These are phyloP conservation scores for Dynastes grantii DNA, from an alignment of 2,888 invertebrate species.

Conservation along the genomic window DNA sequence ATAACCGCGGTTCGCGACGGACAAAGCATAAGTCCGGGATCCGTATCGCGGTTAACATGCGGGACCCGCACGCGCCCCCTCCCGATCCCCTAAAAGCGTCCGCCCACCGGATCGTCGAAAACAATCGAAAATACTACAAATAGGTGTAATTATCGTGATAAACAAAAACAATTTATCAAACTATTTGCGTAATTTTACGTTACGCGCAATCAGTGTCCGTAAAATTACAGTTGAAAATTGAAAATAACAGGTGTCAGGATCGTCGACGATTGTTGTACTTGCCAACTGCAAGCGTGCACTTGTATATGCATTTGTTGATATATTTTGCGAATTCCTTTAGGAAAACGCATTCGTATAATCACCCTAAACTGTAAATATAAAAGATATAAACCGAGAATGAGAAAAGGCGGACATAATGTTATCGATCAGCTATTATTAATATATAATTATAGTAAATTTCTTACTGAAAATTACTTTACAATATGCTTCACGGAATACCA, in stretches of 20 bases:
- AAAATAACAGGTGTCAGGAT: conserved; percentile 66
- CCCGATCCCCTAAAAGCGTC: neutral
- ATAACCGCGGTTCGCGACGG: too few relatives aligned
- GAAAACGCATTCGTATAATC: too few relatives aligned
- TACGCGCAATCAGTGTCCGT: conserved; percentile 66
- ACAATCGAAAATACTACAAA: conserved; percentile 67
- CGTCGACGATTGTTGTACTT: conserved; percentile 61
- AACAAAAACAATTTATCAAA: conserved; percentile 71
- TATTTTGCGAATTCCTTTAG: too few relatives aligned
- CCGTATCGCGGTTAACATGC: too few relatives aligned
- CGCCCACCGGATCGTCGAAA: conserved; percentile 61
- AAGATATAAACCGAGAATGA: too few relatives aligned
- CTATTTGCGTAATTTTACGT: conserved; percentile 68
- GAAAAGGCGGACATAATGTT: too few relatives aligned
- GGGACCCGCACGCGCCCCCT: neutral
- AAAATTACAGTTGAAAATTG: conserved; percentile 68
- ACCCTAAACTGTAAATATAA: too few relatives aligned
- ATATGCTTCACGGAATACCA: too few relatives aligned
- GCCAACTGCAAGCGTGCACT: conserved; percentile 24
- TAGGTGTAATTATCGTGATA: conserved; percentile 68
- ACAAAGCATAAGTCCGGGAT: too few relatives aligned
- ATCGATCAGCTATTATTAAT: too few relatives aligned
- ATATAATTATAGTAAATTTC: too few relatives aligned
- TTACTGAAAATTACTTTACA: too few relatives aligned
- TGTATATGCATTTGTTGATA: conserved; percentile 7